Evolutionary conservation across 2,797 vertebrate genomes (phyloP), one percentile per base, ranked within the genome.

Genomic region (Smutsia temminckii): DNA sequence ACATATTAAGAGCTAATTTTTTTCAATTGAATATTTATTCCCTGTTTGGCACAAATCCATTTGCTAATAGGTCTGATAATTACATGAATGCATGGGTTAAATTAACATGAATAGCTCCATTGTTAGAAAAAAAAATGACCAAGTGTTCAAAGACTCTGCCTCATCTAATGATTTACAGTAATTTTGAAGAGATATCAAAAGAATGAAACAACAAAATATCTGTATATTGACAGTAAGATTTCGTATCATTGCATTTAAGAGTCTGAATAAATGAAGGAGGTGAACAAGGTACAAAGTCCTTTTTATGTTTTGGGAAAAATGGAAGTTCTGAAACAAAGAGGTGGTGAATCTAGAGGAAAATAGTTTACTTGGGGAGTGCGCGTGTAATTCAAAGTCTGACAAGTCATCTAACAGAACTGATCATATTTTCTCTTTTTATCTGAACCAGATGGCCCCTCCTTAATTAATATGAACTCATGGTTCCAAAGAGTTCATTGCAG

Each of bases 371-470:
- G 42, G 29, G 18, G 89, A 42, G 4, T 40, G 6, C 0, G 32
- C 4, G 2, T 61, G 27, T 81, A 83, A 69, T 57, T 93, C 64
- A 37, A 40, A 81, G 3, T 83, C 84, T 88, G 46, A 85, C 37
- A 94, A 95, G 16, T 77, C 55, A 27, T 51, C 8, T 59, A 85
- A 61, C n/a, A 90, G 57, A 93, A 74, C 87, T 89, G 74, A 80
- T 93, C 17, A 29, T 85, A 61, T 85, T 96, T 93, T 91, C 42
- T 92, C 55, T 79, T 85, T 84, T 77, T 29, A 89, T 74, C 34
- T 77, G 71, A 96, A 68, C 94, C 97, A 98, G 95, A 97, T 97
- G 96, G 96, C 93, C 96, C 95, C 94, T 94, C 95, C 96, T 96
- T 98, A 97, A 97, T 97, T 98, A 98, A 96, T 88, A 91, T 72